Evolutionary conservation across 2,113 vertebrate genomes (phyloP), one percentile per base, ranked within the genome.

Genomic region (Pedionomus torquatus): DNA sequence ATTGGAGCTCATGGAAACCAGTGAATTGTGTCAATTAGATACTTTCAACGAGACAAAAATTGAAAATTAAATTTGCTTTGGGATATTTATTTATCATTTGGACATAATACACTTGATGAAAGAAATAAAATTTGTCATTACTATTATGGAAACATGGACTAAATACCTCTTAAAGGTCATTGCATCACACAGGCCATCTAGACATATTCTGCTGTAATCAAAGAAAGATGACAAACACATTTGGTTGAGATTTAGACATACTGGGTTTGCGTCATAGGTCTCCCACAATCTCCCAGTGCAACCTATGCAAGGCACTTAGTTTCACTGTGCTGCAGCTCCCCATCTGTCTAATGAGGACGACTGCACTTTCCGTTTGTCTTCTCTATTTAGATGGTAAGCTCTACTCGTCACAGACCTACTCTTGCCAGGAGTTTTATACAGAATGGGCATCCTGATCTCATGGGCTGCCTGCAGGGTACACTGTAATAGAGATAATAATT

Each of bases 281-380:
- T 89, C 49, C 64, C 78, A 84, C 33, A 65, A 25, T 41, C 39
- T 72, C 84, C 57, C 65, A 65, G 26, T 25, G 78, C 58, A 76
- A 64, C 28, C 78, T 20, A 35, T 0, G 0, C 35, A 60, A 85
- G 35, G 60, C 57, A 76, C 30, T 92, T 81, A 20, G 63, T 63
- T 86, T 86, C 76, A 81, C 63, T 83, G 37, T 78, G 64, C 76
- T 89, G 77, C 84, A 89, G 84, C 78, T 94, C 81, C 58, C 91
- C 86, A 70, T 79, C 72, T 90, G 68, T 43, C 81, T 94, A 87
- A 96, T 1, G 26, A 85, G 44, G 74, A 72, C 25, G 71, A 82
- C 60, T 68, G 44, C 48, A 74, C 74, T 85, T 93, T 55, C 80
- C 39, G 84, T 91, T 96, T 95, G 65, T 87, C 80, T 89, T 81